Conservation (phyloP, 2,113 vertebrate species). For the Poicephalus gulielmi region DNA sequence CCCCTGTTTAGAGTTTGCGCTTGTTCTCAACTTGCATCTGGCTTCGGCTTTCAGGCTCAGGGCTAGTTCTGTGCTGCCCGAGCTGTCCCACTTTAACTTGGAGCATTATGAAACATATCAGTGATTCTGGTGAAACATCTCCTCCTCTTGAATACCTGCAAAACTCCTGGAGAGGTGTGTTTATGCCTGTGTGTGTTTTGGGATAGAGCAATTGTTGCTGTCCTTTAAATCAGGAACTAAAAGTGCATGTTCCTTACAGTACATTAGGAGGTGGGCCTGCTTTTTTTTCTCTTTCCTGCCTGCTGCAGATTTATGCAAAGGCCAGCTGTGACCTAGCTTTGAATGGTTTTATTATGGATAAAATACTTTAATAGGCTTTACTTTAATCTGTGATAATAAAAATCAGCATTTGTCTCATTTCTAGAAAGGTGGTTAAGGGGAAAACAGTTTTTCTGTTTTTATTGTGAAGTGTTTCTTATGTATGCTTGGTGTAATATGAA, state of each 20-base stretch:
- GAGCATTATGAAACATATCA: neutral
- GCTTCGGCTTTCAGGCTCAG: neutral
- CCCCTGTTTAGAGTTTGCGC: neutral
- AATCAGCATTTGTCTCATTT: constrained; percentile 1
- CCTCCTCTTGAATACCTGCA: neutral
- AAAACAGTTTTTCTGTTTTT: neutral
- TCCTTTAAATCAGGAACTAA: neutral
- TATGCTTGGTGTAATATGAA: neutral
- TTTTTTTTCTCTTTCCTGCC: neutral
- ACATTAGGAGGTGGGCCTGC: neutral
- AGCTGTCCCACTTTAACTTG: neutral
- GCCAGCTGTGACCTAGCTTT: neutral
- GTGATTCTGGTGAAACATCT: neutral
- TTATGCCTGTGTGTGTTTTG: neutral
- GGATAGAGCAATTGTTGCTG: neutral
- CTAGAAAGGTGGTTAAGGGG: neutral
- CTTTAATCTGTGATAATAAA: constrained; percentile 4
- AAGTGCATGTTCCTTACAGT: neutral
- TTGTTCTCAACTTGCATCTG: neutral
- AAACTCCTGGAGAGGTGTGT: neutral
- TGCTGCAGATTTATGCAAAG: neutral
- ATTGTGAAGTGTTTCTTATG: neutral
- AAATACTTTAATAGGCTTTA: constrained; percentile 5
- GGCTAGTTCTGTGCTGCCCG: neutral
- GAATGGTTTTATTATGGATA: neutral